These are phyloP conservation scores for Tortrix viridana DNA, from an alignment of 2,888 invertebrate genomes.

Conservation along the genomic window DNA sequence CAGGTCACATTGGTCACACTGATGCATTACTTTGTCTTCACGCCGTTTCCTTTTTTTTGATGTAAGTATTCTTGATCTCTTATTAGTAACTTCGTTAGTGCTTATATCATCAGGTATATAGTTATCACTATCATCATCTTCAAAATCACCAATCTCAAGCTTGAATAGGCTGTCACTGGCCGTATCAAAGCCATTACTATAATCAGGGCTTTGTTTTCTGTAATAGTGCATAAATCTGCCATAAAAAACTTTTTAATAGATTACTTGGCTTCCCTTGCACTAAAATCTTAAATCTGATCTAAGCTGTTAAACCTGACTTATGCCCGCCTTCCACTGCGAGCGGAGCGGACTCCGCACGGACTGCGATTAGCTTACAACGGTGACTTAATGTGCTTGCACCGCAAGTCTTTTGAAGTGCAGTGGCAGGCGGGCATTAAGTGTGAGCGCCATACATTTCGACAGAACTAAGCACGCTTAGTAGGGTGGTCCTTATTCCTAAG, in stretches of 20 bases:
- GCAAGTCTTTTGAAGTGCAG: too few species aligned
- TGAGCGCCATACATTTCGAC: too few species aligned
- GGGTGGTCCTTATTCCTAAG: too few species aligned
- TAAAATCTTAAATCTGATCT: too few species aligned
- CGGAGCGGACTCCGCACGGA: too few species aligned
- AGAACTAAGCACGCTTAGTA: too few species aligned
- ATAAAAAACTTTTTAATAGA: not conserved
- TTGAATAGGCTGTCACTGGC: constrained; percentile 47
- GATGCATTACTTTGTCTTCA: constrained; percentile 58
- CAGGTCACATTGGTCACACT: constrained; percentile 72
- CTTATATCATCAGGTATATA: constrained; percentile 50
- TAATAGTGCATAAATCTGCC: constrained; percentile 41
- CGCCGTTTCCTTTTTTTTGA: constrained; percentile 47
- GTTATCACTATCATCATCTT: constrained; percentile 49
- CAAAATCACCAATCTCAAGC: constrained; percentile 56
- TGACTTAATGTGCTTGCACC: too few species aligned
- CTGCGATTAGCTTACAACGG: too few species aligned
- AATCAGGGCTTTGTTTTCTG: constrained; percentile 59
- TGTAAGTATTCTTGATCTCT: constrained; percentile 39
- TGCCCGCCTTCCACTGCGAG: too few species aligned
- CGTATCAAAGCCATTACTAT: constrained; percentile 53
- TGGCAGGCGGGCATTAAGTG: too few species aligned
- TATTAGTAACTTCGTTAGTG: constrained; percentile 41
- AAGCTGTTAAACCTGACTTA: too few species aligned
- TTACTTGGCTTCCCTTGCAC: too few species aligned